Conservation (phyloP, 1,140 invertebrate species). For the Drosophila parvula region DNA sequence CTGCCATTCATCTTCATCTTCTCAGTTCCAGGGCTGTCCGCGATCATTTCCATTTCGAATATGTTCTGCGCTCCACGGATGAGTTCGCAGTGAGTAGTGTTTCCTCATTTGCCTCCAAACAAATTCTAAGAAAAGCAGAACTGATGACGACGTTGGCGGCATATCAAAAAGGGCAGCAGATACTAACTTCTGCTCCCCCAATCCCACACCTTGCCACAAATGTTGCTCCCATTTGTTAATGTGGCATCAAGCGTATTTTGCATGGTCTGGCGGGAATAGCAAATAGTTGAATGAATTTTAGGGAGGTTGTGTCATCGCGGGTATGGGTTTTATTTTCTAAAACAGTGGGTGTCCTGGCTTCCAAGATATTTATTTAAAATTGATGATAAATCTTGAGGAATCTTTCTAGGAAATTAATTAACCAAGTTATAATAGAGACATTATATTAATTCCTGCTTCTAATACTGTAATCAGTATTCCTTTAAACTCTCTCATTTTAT, state of each 20-base stretch:
- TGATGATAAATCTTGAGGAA: no score
- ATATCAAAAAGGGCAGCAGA: conserved; percentile 53
- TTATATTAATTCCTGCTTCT: background rate
- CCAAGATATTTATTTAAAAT: background rate
- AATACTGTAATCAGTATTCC: background rate
- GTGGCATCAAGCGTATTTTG: conserved; percentile 64
- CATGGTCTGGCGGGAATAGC: conserved; percentile 38
- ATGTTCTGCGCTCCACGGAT: conserved; percentile 41
- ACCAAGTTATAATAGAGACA: background rate
- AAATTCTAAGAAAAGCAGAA: conserved; percentile 67
- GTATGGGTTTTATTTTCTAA: conserved; percentile 7
- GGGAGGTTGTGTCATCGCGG: conserved; percentile 3
- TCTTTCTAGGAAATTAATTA: background rate
- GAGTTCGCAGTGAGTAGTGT: conserved; percentile 22
- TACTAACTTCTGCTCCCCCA: conserved; percentile 5
- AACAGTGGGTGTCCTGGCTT: conserved; percentile 4
- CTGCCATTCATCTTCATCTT: conserved; percentile 78
- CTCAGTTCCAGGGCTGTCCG: conserved; percentile 26
- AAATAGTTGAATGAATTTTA: conserved; percentile 24
- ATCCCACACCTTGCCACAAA: conserved; percentile 16
- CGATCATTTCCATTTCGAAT: conserved; percentile 66
- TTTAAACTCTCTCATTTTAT: background rate
- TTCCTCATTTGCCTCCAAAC: conserved; percentile 57
- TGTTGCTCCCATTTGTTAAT: conserved; percentile 63
- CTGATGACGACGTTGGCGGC: conserved; percentile 57